phyloP scores from a whole-genome alignment of 2,888 invertebrate species.

The Latrodectus elegans region DNA sequence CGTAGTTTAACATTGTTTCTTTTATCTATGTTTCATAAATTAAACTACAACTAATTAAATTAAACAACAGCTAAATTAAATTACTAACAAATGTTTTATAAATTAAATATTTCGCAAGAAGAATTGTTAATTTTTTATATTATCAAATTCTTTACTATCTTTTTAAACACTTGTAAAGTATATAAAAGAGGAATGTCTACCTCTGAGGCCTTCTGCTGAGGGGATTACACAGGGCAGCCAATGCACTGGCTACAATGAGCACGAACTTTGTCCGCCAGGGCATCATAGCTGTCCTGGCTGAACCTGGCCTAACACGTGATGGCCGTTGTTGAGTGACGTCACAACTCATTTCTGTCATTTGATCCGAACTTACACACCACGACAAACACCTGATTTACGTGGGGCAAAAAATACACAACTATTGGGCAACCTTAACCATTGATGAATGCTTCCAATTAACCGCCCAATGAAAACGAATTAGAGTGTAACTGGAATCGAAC shows the following conservation, averaged over 20 bases:
- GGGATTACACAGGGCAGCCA: constrained; percentile 34
- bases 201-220: constrained; percentile 22
- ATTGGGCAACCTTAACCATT: constrained; percentile 44
- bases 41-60: no score
- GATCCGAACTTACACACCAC: constrained; percentile 49
- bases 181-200: neutral
- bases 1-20: no score
- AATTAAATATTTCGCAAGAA: no score
- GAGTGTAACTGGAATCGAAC: no score
- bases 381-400: constrained; percentile 42
- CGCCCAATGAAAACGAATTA: no score
- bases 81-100: no score
- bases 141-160: neutral
- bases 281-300: constrained; percentile 54
- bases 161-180: neutral
- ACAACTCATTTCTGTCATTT: constrained; percentile 65
- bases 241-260: constrained; percentile 40
- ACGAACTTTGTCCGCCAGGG: constrained; percentile 44
- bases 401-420: constrained; percentile 39
- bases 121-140: no score
- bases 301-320: constrained; percentile 37
- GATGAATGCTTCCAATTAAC: neutral
- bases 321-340: constrained; percentile 59
- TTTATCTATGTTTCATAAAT: no score
- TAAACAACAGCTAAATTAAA: no score